These are phyloP conservation scores for Regulus satrapa DNA, from an alignment of 2,113 vertebrate species.

Conservation along the genomic window DNA sequence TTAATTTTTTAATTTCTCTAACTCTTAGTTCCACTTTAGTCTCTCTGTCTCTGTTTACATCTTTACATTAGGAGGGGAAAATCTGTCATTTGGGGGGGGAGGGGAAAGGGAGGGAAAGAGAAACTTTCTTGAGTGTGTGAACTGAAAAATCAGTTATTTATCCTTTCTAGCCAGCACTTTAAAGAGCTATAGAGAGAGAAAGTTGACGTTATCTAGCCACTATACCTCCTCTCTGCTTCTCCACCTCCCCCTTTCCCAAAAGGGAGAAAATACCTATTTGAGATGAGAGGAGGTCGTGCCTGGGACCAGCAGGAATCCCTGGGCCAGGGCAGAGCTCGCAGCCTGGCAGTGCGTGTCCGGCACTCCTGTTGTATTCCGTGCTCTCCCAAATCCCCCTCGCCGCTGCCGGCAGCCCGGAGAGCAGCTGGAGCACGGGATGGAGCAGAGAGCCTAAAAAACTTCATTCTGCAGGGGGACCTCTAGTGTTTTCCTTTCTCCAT, in stretches of 20 bases:
- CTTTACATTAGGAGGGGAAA: neutral
- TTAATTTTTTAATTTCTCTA: neutral
- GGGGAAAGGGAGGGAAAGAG: neutral
- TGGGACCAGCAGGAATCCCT: neutral
- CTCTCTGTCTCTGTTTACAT: neutral
- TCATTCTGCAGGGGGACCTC: slow-evolving; percentile 73
- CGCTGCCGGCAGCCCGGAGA: neutral
- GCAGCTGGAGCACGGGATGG: neutral
- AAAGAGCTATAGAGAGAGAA: neutral
- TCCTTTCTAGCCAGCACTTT: neutral
- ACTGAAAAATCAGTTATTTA: neutral
- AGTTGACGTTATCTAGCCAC: neutral
- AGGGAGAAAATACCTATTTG: neutral
- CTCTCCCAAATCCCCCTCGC: neutral
- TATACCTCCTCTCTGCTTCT: neutral
- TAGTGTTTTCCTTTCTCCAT: slow-evolving; percentile 72
- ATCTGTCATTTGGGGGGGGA: neutral
- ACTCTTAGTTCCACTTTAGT: neutral
- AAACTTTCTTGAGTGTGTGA: neutral
- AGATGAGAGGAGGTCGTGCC: neutral
- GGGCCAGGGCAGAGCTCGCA: neutral
- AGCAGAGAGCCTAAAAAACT: slow-evolving; percentile 71
- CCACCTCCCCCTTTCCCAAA: neutral
- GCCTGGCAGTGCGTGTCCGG: neutral
- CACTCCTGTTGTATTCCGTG: rapidly evolving